Conservation (phyloP, 1,140 invertebrate species). For the Drosophila teissieri region DNA sequence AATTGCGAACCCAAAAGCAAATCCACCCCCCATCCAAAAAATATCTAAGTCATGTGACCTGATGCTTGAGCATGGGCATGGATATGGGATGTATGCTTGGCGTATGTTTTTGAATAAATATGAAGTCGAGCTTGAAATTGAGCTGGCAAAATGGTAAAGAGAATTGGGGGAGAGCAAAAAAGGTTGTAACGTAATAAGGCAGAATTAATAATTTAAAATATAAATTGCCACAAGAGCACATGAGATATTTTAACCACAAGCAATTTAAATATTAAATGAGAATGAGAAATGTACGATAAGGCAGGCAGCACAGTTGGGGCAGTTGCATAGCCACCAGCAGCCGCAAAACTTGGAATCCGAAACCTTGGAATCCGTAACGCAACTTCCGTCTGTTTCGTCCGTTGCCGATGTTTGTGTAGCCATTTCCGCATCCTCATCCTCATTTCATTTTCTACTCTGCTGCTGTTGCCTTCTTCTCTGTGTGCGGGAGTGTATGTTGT, state of each 20-base stretch:
- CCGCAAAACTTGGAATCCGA: conserved; percentile 17
- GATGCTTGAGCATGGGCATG: not conserved
- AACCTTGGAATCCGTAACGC: conserved; percentile 8
- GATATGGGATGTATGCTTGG: too few species aligned
- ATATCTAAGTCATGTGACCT: conserved; percentile 39
- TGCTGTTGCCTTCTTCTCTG: not conserved
- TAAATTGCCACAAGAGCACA: conserved; percentile 78
- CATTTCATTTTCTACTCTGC: conserved; percentile 8
- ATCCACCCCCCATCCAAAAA: conserved; percentile 28
- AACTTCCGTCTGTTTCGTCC: conserved; percentile 27
- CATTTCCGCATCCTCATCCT: conserved; percentile 28
- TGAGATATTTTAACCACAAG: conserved; percentile 82
- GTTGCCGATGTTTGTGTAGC: conserved; percentile 54
- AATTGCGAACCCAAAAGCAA: conserved; percentile 60
- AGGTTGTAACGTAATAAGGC: conserved; percentile 69
- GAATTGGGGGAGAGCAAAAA: not conserved
- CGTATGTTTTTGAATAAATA: conserved; percentile 39
- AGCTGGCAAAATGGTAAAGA: conserved; percentile 30
- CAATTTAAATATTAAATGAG: conserved; percentile 83
- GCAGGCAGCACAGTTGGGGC: conserved; percentile 21
- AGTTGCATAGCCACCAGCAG: conserved; percentile 44
- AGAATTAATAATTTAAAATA: conserved; percentile 83
- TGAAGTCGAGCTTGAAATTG: conserved; percentile 64
- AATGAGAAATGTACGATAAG: conserved; percentile 32
- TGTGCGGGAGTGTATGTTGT: not conserved